Percentiles rank a stretch among this genome's conserved stretches.
Conservation (phyloP, 2,797 vertebrate species). For the Choloepus didactylus region DNA sequence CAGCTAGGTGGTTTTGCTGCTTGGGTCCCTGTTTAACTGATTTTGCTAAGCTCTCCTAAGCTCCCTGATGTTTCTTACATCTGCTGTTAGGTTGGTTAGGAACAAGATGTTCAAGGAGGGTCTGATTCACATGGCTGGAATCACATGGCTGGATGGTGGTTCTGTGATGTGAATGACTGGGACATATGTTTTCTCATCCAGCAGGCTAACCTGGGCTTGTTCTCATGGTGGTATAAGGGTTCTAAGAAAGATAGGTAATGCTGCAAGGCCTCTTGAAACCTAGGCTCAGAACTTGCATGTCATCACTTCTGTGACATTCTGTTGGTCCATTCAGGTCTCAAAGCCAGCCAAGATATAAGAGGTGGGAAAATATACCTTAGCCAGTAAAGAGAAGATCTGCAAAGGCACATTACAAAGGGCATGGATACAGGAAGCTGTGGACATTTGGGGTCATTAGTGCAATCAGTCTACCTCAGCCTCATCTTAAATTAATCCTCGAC, state of each 20-base stretch:
- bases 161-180: not conserved
- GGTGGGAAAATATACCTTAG: not conserved
- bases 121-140: not conserved
- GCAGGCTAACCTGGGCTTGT: not conserved
- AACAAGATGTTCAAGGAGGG: not conserved
- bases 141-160: not conserved
- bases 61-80: not conserved
- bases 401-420: not conserved
- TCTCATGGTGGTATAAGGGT: not conserved
- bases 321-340: not conserved
- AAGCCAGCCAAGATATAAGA: constrained; percentile 15
- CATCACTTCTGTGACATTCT: not conserved
- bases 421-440: not conserved
- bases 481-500: not conserved
- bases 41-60: constrained; percentile 16
- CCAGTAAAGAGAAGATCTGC: not conserved
- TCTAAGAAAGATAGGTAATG: not conserved
- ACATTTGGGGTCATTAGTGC: not conserved
- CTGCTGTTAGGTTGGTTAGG: not conserved
- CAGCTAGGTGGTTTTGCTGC: not conserved
- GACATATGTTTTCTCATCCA: not conserved
- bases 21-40: not conserved
- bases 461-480: not conserved
- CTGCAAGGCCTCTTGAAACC: not conserved
- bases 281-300: not conserved